Evolutionary conservation across 2,888 invertebrate genomes (phyloP).

Genomic region (Folsomia manolachei): DNA sequence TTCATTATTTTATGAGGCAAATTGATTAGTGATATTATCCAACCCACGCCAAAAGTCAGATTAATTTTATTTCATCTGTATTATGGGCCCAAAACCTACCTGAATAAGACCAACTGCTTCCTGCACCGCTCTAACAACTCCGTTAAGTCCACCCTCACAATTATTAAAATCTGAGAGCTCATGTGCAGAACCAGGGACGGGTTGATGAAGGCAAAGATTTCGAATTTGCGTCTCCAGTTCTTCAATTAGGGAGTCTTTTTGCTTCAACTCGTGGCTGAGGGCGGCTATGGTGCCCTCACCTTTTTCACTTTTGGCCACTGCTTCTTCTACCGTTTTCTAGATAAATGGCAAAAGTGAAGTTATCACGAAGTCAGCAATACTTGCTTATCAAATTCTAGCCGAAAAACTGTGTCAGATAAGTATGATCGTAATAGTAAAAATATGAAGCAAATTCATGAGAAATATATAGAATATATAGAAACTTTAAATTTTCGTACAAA

Average conservation of each 20-base stretch:
- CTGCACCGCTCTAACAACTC: slow-evolving; percentile 48
- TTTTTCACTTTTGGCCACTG: slow-evolving; percentile 39
- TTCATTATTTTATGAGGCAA: background rate
- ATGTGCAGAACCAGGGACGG: slow-evolving; percentile 28
- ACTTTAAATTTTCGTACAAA: too few relatives aligned
- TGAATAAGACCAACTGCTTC: slow-evolving; percentile 45
- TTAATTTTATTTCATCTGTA: too few relatives aligned
- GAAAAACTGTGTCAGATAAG: too few relatives aligned
- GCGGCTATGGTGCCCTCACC: slow-evolving; percentile 56
- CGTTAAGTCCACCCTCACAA: slow-evolving; percentile 49
- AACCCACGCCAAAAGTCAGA: too few relatives aligned
- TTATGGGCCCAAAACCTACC: slow-evolving; percentile 32
- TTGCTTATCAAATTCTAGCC: background rate
- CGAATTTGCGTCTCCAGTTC: slow-evolving; percentile 56
- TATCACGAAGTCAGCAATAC: too few relatives aligned
- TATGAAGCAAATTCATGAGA: too few relatives aligned
- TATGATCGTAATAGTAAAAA: too few relatives aligned
- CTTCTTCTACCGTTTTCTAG: slow-evolving; percentile 48
- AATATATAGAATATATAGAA: too few relatives aligned
- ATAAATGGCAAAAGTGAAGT: background rate
- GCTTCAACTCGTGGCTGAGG: slow-evolving; percentile 59
- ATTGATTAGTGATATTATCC: too few relatives aligned
- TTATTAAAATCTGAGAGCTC: slow-evolving; percentile 48
- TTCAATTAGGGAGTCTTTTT: slow-evolving; percentile 58
- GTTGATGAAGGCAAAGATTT: background rate